Evolutionary conservation across 2,888 invertebrate species (phyloP).

Genomic region (Phaonia tiefii): DNA sequence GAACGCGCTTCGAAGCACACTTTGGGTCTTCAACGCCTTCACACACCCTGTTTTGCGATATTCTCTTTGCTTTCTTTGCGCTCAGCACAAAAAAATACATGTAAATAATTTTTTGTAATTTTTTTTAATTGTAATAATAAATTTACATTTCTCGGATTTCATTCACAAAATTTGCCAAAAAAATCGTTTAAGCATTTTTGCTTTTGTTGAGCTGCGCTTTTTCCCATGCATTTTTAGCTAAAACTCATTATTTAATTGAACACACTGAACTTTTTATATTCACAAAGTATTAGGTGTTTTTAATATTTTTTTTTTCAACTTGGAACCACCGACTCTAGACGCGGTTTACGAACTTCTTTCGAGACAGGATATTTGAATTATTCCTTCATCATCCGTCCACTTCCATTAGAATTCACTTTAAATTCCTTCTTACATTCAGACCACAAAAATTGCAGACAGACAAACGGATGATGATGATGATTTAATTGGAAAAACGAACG

Average conservation of each 20-base stretch:
- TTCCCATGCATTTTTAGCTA: slow-evolving; percentile 61
- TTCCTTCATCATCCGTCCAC: too few relatives aligned
- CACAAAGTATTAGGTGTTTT: too few relatives aligned
- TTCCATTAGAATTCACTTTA: slow-evolving; percentile 40
- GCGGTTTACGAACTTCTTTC: slow-evolving; percentile 62
- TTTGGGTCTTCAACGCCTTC: slow-evolving; percentile 63
- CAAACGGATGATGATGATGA: not conserved
- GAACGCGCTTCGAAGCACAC: slow-evolving; percentile 37
- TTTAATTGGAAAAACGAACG: slow-evolving; percentile 22
- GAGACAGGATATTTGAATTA: too few relatives aligned
- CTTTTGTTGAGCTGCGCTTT: slow-evolving; percentile 50
- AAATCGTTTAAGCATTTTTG: slow-evolving; percentile 13
- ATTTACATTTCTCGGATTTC: slow-evolving; percentile 27
- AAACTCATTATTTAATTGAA: too few relatives aligned
- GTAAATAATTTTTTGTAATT: slow-evolving; percentile 1
- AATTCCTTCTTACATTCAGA: slow-evolving; percentile 8
- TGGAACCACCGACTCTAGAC: not conserved
- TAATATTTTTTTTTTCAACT: not conserved
- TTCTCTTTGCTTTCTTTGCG: slow-evolving; percentile 45
- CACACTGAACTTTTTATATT: too few relatives aligned
- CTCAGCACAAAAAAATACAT: slow-evolving; percentile 29
- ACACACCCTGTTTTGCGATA: slow-evolving; percentile 63
- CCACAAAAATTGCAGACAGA: slow-evolving; percentile 3
- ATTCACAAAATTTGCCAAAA: slow-evolving; percentile 9
- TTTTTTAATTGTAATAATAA: slow-evolving; percentile 45